Percentiles rank a stretch among this genome's conserved stretches.
phyloP scores from a whole-genome alignment of 2,888 invertebrate species.

The Leptinotarsa tumamoca region DNA sequence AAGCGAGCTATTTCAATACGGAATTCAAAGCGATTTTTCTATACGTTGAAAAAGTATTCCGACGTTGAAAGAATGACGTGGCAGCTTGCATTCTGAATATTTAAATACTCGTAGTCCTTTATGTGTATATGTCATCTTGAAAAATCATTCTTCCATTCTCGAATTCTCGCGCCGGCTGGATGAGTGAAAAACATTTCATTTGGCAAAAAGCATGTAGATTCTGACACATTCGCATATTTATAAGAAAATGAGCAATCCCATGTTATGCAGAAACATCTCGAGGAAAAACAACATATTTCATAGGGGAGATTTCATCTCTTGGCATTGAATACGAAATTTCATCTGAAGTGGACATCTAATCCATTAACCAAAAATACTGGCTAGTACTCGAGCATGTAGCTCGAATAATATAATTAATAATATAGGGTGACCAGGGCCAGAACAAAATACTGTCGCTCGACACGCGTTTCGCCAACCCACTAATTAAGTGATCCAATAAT shows the following conservation, averaged over 20 bases:
- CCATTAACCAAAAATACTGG: not conserved
- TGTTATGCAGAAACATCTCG: slow-evolving; percentile 26
- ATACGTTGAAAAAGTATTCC: slow-evolving; percentile 9
- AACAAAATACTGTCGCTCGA: no score
- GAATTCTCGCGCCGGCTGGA: slow-evolving; percentile 21
- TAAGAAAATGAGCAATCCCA: slow-evolving; percentile 48
- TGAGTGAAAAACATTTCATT: slow-evolving; percentile 39
- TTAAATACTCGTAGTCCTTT: slow-evolving; percentile 27
- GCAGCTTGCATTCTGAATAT: slow-evolving; percentile 26
- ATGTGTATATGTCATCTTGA: slow-evolving; percentile 37
- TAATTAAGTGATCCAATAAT: no score
- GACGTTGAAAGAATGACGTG: slow-evolving; percentile 18
- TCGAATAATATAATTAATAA: no score
- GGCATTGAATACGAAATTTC: not conserved
- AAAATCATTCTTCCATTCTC: slow-evolving; percentile 33
- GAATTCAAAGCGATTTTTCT: slow-evolving; percentile 14
- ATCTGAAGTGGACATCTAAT: not conserved
- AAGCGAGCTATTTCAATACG: slow-evolving; percentile 16
- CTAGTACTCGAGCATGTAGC: no score
- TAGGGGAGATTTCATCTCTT: not conserved
- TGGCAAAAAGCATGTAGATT: slow-evolving; percentile 48
- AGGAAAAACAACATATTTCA: slow-evolving; percentile 10
- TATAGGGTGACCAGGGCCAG: no score
- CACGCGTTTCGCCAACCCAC: no score
- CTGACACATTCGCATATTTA: slow-evolving; percentile 49